These are phyloP conservation scores for Strix aluco DNA, from an alignment of 2,113 vertebrate species.

Conservation along the genomic window DNA sequence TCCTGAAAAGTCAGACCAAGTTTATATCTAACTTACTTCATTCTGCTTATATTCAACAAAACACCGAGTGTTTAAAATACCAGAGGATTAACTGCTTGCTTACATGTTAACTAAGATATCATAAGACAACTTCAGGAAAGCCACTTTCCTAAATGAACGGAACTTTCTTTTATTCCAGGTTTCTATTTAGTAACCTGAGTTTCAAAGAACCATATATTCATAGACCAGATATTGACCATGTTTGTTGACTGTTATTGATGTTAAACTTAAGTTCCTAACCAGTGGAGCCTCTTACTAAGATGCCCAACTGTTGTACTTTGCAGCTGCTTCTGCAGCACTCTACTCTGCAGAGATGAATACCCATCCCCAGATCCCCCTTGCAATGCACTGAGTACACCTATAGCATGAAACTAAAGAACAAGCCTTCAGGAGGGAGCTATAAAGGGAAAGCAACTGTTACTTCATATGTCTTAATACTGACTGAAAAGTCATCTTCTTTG, in stretches of 20 bases:
- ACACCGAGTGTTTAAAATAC: background rate
- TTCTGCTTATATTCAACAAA: background rate
- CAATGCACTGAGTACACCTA: background rate
- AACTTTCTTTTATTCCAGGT: background rate
- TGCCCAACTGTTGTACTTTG: background rate
- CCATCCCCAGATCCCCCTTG: background rate
- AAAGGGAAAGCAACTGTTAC: background rate
- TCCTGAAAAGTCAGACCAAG: background rate
- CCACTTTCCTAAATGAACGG: background rate
- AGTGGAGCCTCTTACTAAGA: background rate
- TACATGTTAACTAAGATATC: background rate
- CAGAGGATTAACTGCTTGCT: background rate
- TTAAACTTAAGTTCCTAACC: background rate
- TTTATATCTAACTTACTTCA: background rate
- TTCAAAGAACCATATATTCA: background rate
- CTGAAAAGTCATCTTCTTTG: background rate
- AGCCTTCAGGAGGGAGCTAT: background rate
- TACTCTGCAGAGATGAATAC: background rate
- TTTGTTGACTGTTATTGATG: background rate
- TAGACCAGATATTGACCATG: background rate
- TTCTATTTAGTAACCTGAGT: background rate
- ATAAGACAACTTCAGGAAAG: background rate
- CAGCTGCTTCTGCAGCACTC: background rate
- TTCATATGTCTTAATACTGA: background rate
- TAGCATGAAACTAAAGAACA: background rate